phyloP scores from a whole-genome alignment of 1,140 invertebrate species.

The Bradysia coprophila region DNA sequence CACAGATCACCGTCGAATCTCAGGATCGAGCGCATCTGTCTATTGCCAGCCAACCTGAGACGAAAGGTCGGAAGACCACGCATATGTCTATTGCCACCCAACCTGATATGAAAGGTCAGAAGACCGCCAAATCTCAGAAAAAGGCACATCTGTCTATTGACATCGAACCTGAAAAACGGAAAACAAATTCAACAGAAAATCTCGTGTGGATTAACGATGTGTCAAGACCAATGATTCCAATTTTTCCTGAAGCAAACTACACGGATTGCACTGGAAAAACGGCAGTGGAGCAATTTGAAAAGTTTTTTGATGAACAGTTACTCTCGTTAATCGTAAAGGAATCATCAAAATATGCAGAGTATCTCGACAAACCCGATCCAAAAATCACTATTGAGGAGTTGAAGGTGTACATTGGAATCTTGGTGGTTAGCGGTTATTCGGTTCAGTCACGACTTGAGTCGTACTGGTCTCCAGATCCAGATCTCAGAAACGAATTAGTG shows the following conservation, averaged over 20 bases:
- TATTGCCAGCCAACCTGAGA: too few species aligned
- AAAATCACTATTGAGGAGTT: constrained; percentile 1
- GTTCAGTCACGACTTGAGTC: neutral
- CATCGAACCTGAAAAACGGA: too few species aligned
- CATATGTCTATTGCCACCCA: too few species aligned
- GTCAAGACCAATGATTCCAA: neutral
- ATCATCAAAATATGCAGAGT: constrained; percentile 1
- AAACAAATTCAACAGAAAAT: too few species aligned
- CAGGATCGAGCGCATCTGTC: too few species aligned
- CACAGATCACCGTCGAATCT: too few species aligned
- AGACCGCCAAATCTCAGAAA: too few species aligned
- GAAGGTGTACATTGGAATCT: constrained; percentile 2
- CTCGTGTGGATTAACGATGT: too few species aligned
- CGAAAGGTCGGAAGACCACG: too few species aligned
- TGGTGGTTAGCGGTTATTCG: constrained; percentile 3
- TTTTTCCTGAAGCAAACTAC: constrained; percentile 4
- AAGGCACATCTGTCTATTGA: too few species aligned
- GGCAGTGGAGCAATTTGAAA: constrained; percentile 1
- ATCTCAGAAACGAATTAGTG: neutral
- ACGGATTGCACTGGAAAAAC: constrained; percentile 1
- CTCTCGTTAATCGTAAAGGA: constrained; percentile 1
- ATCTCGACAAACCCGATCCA: neutral
- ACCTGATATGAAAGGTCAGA: too few species aligned
- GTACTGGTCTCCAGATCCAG: neutral
- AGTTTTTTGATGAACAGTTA: constrained; percentile 3